Base-by-base conservation (phyloP, 2,797 vertebrate genomes). In the Odontamblyopus rebecca region DNA sequence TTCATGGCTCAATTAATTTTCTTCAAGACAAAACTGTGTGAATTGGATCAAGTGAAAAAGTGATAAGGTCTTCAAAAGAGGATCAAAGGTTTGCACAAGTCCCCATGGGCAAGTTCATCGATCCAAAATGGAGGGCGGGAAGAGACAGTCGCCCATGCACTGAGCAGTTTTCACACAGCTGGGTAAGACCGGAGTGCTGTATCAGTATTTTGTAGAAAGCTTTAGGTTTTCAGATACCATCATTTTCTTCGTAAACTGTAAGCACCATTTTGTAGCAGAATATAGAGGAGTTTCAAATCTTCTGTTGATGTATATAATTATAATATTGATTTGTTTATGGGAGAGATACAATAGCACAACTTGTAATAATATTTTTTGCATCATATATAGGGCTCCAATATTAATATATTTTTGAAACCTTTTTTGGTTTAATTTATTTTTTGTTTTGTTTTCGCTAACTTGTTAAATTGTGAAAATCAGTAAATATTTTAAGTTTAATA, bases 71-170 rank as follows among this genome's bases (percentile, higher is more conserved):
- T 89, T 88, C 68, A 81, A 84, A 78, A 71, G 73, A 85, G 82
- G 82, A 86, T 90, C 82, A 90, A 88, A 89, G 79, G 76, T 70
- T 84, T 72, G 67, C 73, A 79, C 65, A 82, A 60, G 73, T 82
- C 83, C 88, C 88, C 74, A 48, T 65, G 82, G 88, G 85, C 84
- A 6, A 32, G 71, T 85, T 80, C 78, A 90, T 87, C 69, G 83
- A 89, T 88, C 19, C 69, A 76, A 80, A 83, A 63, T 59, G 70
- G 77, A 76, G 71, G 78, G 78, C 79, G 86, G 87, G 79, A 89
- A 79, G 41, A 71, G 70, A 74, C 44, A 23, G 68, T 82, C 75
- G 85, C 74, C 76, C 69, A 66, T 80, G 76, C 74, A 57, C 65
- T 64, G 69, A 81, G 64, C 44, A 59, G 76, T 84, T 80, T 82